Conservation (phyloP, 2,113 vertebrate genomes). For the Silurus meridionalis region DNA sequence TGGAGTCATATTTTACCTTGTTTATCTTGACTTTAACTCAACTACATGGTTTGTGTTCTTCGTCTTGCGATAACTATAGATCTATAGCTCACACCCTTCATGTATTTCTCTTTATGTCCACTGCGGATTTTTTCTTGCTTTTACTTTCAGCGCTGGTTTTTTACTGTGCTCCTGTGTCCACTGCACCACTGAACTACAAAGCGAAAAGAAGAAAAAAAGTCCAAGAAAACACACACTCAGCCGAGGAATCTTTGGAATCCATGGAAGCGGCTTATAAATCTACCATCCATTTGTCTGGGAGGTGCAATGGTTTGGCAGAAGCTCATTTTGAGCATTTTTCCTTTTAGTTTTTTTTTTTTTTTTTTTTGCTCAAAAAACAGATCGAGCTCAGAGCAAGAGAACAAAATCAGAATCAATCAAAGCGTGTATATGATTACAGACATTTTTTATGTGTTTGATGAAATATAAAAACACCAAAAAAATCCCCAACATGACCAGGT, state of each 20-base stretch:
- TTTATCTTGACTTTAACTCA: too few relatives aligned
- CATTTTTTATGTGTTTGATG: not conserved
- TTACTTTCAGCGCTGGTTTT: not conserved
- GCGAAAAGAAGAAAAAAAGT: conserved; percentile 14
- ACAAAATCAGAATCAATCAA: not conserved
- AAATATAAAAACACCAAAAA: not conserved
- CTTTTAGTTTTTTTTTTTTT: too few relatives aligned
- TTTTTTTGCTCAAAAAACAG: not conserved
- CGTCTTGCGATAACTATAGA: too few relatives aligned
- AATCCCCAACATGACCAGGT: not conserved
- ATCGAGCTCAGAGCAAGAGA: not conserved
- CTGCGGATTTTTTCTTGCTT: not conserved
- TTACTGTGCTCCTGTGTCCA: not conserved
- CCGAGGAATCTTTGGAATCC: conserved; percentile 26
- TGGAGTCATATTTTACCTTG: too few relatives aligned
- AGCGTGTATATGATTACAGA: not conserved
- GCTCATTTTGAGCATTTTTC: not conserved
- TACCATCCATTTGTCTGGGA: conserved; percentile 30
- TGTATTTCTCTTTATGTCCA: not conserved
- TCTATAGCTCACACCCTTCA: not conserved
- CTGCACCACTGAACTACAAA: not conserved
- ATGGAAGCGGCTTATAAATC: not conserved
- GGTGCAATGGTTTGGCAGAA: not conserved
- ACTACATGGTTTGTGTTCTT: too few relatives aligned
- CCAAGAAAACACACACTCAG: not conserved